These are phyloP conservation scores for Nemoura dubitans DNA, from an alignment of 2,888 invertebrate species.

Conservation along the genomic window DNA sequence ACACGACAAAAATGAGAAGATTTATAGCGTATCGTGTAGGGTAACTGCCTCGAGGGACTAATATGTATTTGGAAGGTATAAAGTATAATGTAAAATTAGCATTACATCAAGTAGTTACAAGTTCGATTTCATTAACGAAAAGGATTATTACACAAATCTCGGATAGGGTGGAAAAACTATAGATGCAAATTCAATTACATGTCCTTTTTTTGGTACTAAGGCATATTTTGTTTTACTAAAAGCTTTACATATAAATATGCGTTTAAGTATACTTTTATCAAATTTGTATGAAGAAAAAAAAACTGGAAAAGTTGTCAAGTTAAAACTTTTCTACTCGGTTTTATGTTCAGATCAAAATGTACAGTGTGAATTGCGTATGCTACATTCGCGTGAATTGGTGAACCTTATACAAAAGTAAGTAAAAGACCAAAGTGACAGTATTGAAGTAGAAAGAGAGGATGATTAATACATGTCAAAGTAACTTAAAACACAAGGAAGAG, in stretches of 20 bases:
- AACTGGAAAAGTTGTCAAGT: neutral
- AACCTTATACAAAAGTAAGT: constrained; percentile 35
- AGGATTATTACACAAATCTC: too few relatives aligned
- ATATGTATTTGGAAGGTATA: too few relatives aligned
- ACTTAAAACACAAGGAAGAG: constrained; percentile 49
- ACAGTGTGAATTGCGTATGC: neutral
- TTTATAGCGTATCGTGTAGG: too few relatives aligned
- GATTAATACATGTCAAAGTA: constrained; percentile 52
- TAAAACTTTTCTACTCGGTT: neutral
- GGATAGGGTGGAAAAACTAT: too few relatives aligned
- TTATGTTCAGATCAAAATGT: neutral
- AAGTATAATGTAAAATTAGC: too few relatives aligned
- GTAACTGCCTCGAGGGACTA: too few relatives aligned
- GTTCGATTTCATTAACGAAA: too few relatives aligned
- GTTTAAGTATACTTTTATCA: neutral
- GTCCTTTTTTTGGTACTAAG: too few relatives aligned
- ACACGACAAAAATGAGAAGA: too few relatives aligned
- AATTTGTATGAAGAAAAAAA: neutral
- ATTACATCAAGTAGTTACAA: too few relatives aligned
- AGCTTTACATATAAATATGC: neutral
- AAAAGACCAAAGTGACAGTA: constrained; percentile 36
- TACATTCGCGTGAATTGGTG: constrained; percentile 16
- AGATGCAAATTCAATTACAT: too few relatives aligned
- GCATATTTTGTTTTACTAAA: too few relatives aligned
- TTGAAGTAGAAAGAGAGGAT: constrained; percentile 44